Conservation (phyloP, 2,888 invertebrate genomes). For the Latrodectus elegans region DNA sequence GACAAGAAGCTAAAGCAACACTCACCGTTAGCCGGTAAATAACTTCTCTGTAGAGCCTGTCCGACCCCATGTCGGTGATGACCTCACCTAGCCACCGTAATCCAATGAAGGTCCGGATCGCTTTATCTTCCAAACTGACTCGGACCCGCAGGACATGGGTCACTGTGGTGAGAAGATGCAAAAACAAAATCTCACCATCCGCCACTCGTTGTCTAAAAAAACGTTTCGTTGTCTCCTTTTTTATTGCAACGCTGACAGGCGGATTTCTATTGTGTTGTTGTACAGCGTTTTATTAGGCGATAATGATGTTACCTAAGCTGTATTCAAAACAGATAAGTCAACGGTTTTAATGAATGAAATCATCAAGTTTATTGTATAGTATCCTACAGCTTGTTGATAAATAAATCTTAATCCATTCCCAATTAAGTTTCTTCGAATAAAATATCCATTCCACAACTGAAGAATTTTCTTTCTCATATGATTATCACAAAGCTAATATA, state of each 20-base stretch:
- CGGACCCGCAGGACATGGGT: conserved; percentile 57
- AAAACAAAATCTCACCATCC: conserved; percentile 2
- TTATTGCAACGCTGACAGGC: background rate
- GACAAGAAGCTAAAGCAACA: conserved; percentile 10
- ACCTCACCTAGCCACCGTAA: background rate
- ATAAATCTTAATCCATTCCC: no score
- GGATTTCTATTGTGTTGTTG: conserved; percentile 2
- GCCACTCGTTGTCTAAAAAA: background rate
- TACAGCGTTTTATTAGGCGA: background rate
- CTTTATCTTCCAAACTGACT: background rate
- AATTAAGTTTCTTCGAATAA: no score
- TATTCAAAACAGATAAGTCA: no score
- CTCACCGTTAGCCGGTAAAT: conserved; percentile 61
- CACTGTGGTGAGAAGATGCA: conserved; percentile 28
- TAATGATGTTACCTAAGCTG: no score
- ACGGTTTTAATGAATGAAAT: no score
- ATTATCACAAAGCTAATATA: no score
- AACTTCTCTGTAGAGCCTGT: conserved; percentile 66
- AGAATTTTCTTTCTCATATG: no score
- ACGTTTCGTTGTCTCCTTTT: background rate
- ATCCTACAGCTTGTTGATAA: no score
- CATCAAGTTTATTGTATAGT: no score
- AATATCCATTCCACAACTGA: no score
- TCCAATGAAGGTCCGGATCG: conserved; percentile 4
- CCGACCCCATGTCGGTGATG: conserved; percentile 59